phyloP scores from a whole-genome alignment of 2,888 invertebrate genomes.

The Kryphioiulus occultus region DNA sequence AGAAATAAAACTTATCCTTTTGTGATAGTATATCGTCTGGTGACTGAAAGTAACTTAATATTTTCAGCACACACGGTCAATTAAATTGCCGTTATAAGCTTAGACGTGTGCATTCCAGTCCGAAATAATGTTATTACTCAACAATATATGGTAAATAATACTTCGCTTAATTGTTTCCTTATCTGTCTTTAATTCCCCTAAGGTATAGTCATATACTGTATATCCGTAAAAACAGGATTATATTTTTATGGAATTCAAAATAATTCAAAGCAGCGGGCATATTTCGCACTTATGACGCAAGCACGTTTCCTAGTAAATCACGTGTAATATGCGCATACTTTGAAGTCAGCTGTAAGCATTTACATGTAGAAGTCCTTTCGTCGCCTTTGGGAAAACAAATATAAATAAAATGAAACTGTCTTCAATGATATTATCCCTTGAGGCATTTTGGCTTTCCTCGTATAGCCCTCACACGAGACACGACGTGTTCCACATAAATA shows the following conservation, averaged over 20 bases:
- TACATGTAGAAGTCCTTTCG: not conserved
- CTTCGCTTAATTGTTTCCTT: not conserved
- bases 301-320: not conserved
- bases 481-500: not conserved
- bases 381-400: conserved; percentile 1
- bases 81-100: not conserved
- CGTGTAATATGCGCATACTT: not conserved
- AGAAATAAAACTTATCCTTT: not conserved
- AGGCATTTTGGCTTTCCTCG: not conserved
- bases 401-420: conserved; percentile 26
- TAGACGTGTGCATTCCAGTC: no score
- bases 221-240: conserved; percentile 6
- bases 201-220: not conserved
- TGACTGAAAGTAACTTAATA: not conserved
- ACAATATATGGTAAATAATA: no score
- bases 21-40: not conserved
- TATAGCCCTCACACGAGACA: not conserved
- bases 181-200: not conserved
- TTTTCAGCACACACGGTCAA: not conserved
- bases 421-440: not conserved
- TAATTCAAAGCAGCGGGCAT: not conserved
- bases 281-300: not conserved
- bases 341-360: not conserved
- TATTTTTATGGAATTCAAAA: not conserved
- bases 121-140: no score